These are phyloP conservation scores for Polydesmus complanatus DNA, from an alignment of 2,888 invertebrate species.

Conservation along the genomic window DNA sequence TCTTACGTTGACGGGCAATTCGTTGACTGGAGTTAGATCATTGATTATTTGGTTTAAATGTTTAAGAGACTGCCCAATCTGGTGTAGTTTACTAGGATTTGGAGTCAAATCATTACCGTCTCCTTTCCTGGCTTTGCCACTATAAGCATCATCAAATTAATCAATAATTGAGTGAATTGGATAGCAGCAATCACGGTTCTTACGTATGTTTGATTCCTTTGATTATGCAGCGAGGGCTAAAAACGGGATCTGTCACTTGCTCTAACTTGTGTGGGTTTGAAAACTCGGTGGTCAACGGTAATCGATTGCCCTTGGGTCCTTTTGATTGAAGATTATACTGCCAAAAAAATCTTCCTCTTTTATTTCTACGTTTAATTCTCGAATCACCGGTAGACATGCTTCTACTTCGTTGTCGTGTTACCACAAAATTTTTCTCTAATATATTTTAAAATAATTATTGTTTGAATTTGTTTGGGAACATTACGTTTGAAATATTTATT, in stretches of 20 bases:
- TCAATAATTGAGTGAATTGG: background rate
- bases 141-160: conserved; percentile 26
- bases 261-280: conserved; percentile 85
- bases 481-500: no score
- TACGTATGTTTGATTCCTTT: conserved; percentile 78
- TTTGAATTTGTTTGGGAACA: background rate
- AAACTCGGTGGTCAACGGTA: conserved; percentile 58
- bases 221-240: conserved; percentile 79
- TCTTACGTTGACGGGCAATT: conserved; percentile 72
- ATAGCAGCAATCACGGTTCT: background rate
- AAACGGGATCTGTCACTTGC: conserved; percentile 86
- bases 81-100: conserved; percentile 76
- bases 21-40: conserved; percentile 89
- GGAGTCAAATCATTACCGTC: conserved; percentile 96
- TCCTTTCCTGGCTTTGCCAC: conserved; percentile 85
- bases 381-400: background rate
- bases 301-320: conserved; percentile 86
- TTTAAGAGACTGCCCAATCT: conserved; percentile 82
- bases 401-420: background rate
- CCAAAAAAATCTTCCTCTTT: conserved; percentile 87
- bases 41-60: conserved; percentile 81
- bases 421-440: background rate
- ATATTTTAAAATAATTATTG: background rate
- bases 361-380: conserved; percentile 28
- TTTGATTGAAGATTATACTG: conserved; percentile 98